Conservation (phyloP, 1,140 invertebrate species). For the Penaeus chinensis region DNA sequence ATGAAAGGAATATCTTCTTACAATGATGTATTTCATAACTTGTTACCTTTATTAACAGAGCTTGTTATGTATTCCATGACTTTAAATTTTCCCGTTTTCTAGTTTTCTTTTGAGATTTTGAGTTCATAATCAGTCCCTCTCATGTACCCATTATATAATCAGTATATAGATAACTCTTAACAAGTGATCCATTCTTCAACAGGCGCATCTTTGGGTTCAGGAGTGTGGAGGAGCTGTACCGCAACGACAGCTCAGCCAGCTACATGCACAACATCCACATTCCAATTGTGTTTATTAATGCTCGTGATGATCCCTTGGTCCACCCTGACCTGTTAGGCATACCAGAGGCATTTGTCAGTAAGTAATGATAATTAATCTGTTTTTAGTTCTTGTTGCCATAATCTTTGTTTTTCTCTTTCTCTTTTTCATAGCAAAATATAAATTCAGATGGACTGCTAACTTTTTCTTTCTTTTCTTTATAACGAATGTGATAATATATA, state of each 20-base stretch:
- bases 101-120: no score
- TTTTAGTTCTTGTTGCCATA: neutral
- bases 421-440: neutral
- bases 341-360: slow-evolving; percentile 49
- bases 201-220: slow-evolving; percentile 82
- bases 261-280: slow-evolving; percentile 81
- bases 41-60: no score
- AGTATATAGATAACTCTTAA: neutral
- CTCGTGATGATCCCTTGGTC: slow-evolving; percentile 88
- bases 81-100: no score
- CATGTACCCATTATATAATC: neutral
- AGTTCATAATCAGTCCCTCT: no score
- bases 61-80: no score
- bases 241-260: slow-evolving; percentile 82
- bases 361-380: neutral
- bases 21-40: no score
- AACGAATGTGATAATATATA: neutral
- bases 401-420: neutral
- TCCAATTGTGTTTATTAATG: slow-evolving; percentile 90
- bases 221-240: slow-evolving; percentile 82
- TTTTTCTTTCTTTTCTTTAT: neutral
- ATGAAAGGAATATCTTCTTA: no score
- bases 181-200: slow-evolving; percentile 65
- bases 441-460: no score
- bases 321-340: slow-evolving; percentile 66